These are phyloP conservation scores for Abramis brama DNA, from an alignment of 2,113 vertebrate genomes.

Conservation along the genomic window DNA sequence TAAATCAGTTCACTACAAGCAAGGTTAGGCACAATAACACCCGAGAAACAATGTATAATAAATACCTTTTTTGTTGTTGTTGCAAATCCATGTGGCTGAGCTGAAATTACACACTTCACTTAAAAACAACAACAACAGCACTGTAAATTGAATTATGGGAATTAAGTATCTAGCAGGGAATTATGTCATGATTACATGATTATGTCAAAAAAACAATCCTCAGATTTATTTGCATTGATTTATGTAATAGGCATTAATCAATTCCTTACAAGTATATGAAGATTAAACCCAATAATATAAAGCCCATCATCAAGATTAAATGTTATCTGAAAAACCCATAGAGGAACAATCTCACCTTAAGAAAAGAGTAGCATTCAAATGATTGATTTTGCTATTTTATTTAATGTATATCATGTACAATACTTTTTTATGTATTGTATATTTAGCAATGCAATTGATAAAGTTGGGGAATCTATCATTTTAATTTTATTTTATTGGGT, in stretches of 20 bases:
- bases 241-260: background rate
- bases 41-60: background rate
- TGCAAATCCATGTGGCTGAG: background rate
- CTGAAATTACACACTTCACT: background rate
- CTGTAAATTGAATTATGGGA: background rate
- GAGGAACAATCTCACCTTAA: background rate
- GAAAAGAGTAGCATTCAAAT: background rate
- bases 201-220: background rate
- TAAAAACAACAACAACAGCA: background rate
- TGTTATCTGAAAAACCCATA: background rate
- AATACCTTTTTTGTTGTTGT: background rate
- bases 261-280: background rate
- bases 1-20: background rate
- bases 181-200: background rate
- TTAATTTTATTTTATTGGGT: background rate
- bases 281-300: background rate
- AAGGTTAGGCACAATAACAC: background rate
- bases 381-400: background rate
- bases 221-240: background rate
- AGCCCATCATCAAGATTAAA: background rate
- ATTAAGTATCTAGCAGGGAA: background rate
- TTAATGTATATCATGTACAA: background rate
- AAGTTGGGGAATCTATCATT: background rate
- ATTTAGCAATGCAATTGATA: background rate
- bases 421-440: slow-evolving; percentile 9